Conservation (phyloP, 2,113 vertebrate genomes). For the Stictonetta naevosa region DNA sequence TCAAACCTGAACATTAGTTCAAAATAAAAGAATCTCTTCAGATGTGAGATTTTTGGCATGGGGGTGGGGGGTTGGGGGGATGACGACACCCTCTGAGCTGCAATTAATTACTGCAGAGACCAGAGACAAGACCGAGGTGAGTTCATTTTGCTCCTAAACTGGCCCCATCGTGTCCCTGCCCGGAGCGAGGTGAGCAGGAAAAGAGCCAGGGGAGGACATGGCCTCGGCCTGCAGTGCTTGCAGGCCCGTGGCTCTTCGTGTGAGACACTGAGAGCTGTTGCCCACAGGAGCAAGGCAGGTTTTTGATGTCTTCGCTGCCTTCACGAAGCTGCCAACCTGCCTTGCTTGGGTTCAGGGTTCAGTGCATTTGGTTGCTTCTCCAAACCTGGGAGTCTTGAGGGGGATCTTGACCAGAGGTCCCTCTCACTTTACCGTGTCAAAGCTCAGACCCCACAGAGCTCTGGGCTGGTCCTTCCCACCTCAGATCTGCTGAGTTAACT, state of each 20-base stretch:
- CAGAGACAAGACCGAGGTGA: background rate
- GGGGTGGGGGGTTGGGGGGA: too few species aligned
- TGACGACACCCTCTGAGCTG: background rate
- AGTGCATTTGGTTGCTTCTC: background rate
- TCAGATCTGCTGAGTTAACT: constrained; percentile 17
- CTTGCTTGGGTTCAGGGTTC: background rate
- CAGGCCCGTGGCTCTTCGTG: background rate
- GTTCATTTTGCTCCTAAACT: background rate
- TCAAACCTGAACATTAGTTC: constrained; percentile 21
- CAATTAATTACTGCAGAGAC: constrained; percentile 24
- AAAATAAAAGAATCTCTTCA: constrained; percentile 7
- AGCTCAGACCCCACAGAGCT: background rate
- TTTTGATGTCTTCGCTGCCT: background rate
- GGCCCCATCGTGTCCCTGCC: background rate
- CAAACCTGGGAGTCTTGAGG: accelerated
- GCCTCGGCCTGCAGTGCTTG: accelerated
- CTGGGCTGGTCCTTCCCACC: background rate
- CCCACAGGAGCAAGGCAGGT: background rate
- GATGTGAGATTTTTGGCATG: background rate
- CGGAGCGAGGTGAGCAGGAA: background rate
- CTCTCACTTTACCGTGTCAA: background rate
- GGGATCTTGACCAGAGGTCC: background rate
- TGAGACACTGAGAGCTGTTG: background rate
- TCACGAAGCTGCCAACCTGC: background rate
- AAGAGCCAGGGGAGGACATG: accelerated